A percentile compares a stretch with the other conserved stretches of the same genome.
These are phyloP conservation scores for Blastobasis adustella DNA, from an alignment of 2,888 invertebrate genomes.

Conservation along the genomic window DNA sequence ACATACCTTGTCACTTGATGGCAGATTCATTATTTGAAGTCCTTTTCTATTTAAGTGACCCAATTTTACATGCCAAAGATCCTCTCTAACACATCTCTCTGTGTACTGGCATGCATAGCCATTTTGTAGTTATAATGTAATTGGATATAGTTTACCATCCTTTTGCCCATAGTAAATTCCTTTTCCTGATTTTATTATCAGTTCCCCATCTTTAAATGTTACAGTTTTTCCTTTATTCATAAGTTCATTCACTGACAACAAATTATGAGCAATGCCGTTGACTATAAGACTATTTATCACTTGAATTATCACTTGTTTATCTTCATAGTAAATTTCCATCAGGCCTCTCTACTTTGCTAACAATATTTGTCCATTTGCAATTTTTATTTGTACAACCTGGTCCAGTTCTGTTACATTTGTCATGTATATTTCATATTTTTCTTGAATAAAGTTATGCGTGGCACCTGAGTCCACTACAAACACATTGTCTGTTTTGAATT, in stretches of 20 bases:
- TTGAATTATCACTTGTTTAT: background rate
- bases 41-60: conserved; percentile 12
- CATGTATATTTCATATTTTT: background rate
- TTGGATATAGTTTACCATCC: background rate
- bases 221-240: background rate
- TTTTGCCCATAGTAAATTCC: background rate
- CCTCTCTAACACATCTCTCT: background rate
- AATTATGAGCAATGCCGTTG: background rate
- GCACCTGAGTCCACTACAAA: background rate
- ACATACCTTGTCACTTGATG: conserved; percentile 3
- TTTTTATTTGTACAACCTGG: background rate
- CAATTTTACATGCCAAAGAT: conserved; percentile 11
- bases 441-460: background rate
- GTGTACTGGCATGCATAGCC: no score
- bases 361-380: no score
- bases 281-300: background rate
- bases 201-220: background rate
- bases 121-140: no score
- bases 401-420: background rate
- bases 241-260: background rate
- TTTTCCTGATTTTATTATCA: background rate
- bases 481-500: background rate
- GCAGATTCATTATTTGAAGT: conserved; percentile 7
- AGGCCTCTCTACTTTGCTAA: background rate
- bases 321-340: background rate